Conservation (phyloP, 2,888 invertebrate species). For the Pyrochroa serraticornis region DNA sequence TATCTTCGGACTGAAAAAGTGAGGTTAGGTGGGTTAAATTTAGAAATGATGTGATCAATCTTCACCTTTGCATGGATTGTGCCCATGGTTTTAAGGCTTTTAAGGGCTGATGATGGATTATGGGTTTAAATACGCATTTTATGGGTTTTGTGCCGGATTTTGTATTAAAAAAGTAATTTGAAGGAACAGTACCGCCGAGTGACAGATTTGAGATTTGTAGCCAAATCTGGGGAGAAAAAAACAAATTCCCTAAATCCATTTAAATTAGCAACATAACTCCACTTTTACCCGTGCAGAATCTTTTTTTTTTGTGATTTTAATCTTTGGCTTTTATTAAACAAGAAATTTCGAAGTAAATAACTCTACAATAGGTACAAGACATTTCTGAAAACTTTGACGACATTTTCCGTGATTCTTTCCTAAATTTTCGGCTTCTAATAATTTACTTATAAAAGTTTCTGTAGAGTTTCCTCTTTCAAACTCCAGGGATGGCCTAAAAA, state of each 20-base stretch:
- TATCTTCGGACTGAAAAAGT: conserved; percentile 37
- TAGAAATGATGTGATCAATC: conserved; percentile 29
- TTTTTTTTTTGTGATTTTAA: too few species aligned
- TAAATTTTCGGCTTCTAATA: conserved; percentile 40
- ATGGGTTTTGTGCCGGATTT: not conserved
- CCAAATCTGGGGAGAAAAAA: not conserved
- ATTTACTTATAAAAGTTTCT: conserved; percentile 30
- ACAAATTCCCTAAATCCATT: too few species aligned
- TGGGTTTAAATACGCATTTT: conserved; percentile 17
- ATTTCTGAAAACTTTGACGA: conserved; percentile 39
- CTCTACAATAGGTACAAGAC: conserved; percentile 43
- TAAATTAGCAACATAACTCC: too few species aligned
- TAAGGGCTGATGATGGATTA: conserved; percentile 51
- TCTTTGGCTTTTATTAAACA: conserved; percentile 25
- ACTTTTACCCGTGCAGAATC: too few species aligned
- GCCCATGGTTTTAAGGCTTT: conserved; percentile 51
- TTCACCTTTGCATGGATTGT: conserved; percentile 58
- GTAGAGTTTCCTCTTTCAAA: conserved; percentile 13
- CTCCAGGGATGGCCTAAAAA: conserved; percentile 45
- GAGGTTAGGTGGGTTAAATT: conserved; percentile 39
- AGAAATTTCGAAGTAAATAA: conserved; percentile 43
- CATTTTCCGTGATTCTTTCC: conserved; percentile 40
- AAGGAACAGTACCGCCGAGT: too few species aligned
- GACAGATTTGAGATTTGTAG: not conserved
- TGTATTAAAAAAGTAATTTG: not conserved